These are phyloP conservation scores for Heliconius erato DNA, from an alignment of 2,888 invertebrate genomes.

Conservation along the genomic window DNA sequence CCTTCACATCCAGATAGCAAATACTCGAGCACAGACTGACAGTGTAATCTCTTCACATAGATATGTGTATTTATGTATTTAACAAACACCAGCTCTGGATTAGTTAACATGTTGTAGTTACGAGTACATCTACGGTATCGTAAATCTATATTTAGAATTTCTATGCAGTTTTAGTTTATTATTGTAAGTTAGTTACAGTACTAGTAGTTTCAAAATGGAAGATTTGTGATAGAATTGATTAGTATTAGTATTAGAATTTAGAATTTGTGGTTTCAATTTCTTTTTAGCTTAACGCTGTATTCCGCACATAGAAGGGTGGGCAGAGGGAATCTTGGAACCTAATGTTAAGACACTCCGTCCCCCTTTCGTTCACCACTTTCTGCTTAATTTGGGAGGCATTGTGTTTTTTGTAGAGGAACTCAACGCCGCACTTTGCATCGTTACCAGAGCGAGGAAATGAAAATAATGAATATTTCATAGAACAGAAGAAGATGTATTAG, in stretches of 20 bases:
- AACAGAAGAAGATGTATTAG: too few relatives aligned
- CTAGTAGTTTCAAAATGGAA: background rate
- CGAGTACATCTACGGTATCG: background rate
- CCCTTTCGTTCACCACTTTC: too few relatives aligned
- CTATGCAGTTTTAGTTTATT: constrained; percentile 4
- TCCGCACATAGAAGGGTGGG: too few relatives aligned
- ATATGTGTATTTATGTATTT: background rate
- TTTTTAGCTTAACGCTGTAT: too few relatives aligned
- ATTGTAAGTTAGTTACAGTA: background rate
- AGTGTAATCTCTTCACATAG: background rate
- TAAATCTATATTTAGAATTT: constrained; percentile 16
- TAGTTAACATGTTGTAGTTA: constrained; percentile 4
- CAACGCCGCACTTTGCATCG: too few relatives aligned
- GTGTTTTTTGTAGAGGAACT: too few relatives aligned
- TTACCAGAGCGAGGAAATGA: too few relatives aligned
- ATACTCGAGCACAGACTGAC: background rate
- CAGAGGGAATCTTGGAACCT: too few relatives aligned
- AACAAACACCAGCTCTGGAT: background rate
- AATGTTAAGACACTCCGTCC: too few relatives aligned
- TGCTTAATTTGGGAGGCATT: too few relatives aligned
- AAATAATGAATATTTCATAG: too few relatives aligned
- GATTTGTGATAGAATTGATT: background rate
- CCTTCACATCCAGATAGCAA: background rate
- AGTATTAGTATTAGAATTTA: background rate
- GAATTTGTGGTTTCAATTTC: background rate